Evolutionary conservation across 2,888 invertebrate genomes (phyloP).

Genomic region (Melitaea athalia): DNA sequence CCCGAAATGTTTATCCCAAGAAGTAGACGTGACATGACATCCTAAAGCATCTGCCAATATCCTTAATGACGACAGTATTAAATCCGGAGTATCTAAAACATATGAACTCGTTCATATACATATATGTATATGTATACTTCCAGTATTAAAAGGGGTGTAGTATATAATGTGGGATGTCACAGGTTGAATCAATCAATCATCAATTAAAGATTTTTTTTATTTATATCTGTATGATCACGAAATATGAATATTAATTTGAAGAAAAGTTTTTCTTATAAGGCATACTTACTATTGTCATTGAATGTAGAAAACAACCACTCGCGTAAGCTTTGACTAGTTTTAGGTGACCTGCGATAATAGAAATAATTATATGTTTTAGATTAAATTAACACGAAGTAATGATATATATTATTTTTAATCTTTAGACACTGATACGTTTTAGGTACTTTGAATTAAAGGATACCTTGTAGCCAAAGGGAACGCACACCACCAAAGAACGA

Average conservation of each 20-base stretch:
- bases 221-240: background rate
- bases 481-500: slow-evolving; percentile 92
- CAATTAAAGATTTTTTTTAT: too few relatives aligned
- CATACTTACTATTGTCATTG: slow-evolving; percentile 78
- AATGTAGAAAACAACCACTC: slow-evolving; percentile 84
- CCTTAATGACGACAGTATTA: slow-evolving; percentile 86
- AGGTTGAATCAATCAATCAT: too few relatives aligned
- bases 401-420: too few relatives aligned
- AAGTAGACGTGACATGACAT: slow-evolving; percentile 89
- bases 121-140: too few relatives aligned
- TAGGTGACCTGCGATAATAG: slow-evolving; percentile 74
- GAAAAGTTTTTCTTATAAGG: background rate
- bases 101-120: too few relatives aligned
- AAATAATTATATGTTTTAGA: background rate
- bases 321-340: slow-evolving; percentile 84
- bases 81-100: slow-evolving; percentile 83
- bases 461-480: slow-evolving; percentile 86
- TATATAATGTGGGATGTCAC: too few relatives aligned
- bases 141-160: too few relatives aligned
- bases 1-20: slow-evolving; percentile 88
- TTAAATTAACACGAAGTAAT: background rate
- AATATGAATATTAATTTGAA: background rate
- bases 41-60: slow-evolving; percentile 90
- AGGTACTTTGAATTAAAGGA: too few relatives aligned
- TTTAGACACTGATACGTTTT: too few relatives aligned